phyloP scores from a whole-genome alignment of 1,140 invertebrate genomes.

The Drosophila jambulina region DNA sequence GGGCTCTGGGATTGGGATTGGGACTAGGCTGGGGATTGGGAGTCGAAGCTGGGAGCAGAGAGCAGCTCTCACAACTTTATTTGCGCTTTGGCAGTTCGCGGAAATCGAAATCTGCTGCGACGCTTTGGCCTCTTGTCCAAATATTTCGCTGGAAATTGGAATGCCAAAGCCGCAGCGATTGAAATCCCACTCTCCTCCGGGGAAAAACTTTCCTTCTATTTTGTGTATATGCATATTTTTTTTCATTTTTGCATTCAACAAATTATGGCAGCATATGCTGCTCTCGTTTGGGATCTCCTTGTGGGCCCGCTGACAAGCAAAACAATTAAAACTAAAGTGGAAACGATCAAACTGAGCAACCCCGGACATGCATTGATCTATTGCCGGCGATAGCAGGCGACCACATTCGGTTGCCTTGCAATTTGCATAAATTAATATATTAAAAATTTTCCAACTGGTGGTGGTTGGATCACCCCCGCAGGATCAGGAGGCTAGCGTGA shows the following conservation, averaged over 20 bases:
- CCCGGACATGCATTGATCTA: conserved; percentile 66
- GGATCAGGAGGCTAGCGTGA: conserved; percentile 63
- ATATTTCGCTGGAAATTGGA: conserved; percentile 77
- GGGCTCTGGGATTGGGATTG: conserved; percentile 17
- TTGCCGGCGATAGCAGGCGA: conserved; percentile 48
- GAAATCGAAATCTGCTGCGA: conserved; percentile 60
- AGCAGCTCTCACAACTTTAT: conserved; percentile 72
- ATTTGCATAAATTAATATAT: conserved; percentile 83
- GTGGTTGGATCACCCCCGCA: conserved; percentile 48
- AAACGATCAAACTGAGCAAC: conserved; percentile 81
- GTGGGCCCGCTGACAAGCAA: conserved; percentile 78
- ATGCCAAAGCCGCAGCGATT: conserved; percentile 28
- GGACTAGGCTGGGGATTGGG: neutral
- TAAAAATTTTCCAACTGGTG: conserved; percentile 61
- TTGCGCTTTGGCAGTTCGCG: conserved; percentile 69
- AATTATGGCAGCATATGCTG: conserved; percentile 64
- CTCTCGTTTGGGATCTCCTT: conserved; percentile 14
- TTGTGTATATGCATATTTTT: no score
- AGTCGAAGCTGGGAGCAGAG: conserved; percentile 19
- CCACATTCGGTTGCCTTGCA: conserved; percentile 51
- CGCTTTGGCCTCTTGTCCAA: conserved; percentile 40
- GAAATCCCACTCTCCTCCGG: neutral
- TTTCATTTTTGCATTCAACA: conserved; percentile 41
- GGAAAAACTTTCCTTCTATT: conserved; percentile 9
- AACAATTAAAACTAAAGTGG: conserved; percentile 84